Percentiles rank a stretch among this genome's conserved stretches.
Conservation (phyloP, 2,888 invertebrate genomes). For the Dicroscelio sp. region DNA sequence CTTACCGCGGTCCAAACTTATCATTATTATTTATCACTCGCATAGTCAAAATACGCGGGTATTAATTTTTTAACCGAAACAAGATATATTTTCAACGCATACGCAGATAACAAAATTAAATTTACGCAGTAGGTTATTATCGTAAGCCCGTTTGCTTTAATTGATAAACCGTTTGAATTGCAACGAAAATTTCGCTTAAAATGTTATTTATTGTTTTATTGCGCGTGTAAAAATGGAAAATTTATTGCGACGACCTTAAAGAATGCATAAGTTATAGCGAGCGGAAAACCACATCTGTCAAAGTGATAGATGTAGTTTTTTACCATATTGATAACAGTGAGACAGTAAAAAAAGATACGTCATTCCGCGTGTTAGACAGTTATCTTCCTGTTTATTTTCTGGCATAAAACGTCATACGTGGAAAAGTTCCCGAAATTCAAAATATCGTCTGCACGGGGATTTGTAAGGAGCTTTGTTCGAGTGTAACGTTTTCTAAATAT, state of each 20-base stretch:
- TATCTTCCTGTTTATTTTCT: conserved; percentile 64
- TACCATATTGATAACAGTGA: conserved; percentile 58
- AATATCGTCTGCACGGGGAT: conserved; percentile 11
- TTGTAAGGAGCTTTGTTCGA: conserved; percentile 3
- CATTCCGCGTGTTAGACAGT: conserved; percentile 55
- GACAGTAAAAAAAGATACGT: conserved; percentile 65
- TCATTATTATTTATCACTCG: conserved; percentile 71
- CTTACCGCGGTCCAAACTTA: conserved; percentile 64
- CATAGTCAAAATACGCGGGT: conserved; percentile 50
- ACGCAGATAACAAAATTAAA: not conserved
- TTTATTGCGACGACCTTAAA: conserved; percentile 34
- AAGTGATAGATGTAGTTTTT: conserved; percentile 60
- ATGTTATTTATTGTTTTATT: not conserved
- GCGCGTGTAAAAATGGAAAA: not conserved
- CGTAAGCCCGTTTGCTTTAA: too few species aligned
- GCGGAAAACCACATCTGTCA: conserved; percentile 61
- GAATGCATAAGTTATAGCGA: conserved; percentile 59
- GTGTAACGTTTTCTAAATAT: too few species aligned
- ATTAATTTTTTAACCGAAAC: conserved; percentile 20
- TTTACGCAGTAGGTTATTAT: not conserved
- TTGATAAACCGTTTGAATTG: not conserved
- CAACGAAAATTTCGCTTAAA: not conserved
- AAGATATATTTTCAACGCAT: too few species aligned
- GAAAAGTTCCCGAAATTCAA: conserved; percentile 32
- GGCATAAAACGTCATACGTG: conserved; percentile 39